A percentile compares a stretch with the other conserved stretches of the same genome.
phyloP scores from a whole-genome alignment of 2,888 invertebrate species.

The Pecten maximus region DNA sequence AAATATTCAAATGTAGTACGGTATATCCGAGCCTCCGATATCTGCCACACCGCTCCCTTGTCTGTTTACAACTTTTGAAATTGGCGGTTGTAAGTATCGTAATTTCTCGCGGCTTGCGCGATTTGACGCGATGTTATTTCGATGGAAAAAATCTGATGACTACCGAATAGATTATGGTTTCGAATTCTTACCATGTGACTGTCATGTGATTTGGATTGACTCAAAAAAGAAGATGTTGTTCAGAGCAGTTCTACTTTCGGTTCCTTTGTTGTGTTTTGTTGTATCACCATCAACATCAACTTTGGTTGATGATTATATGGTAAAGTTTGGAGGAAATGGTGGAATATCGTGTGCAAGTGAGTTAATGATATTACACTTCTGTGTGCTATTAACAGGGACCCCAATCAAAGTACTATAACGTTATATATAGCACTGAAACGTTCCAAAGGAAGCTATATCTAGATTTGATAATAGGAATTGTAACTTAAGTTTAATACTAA shows the following conservation, averaged over 20 bases:
- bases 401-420: too few species aligned
- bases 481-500: too few species aligned
- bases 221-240: not conserved
- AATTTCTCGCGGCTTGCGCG: slow-evolving; percentile 61
- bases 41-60: not conserved
- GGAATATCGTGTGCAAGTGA: slow-evolving; percentile 64
- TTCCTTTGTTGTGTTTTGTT: not conserved
- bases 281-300: slow-evolving; percentile 20
- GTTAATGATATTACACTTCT: not conserved
- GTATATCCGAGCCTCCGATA: not conserved
- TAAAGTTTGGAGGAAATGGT: slow-evolving; percentile 58
- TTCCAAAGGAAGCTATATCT: too few species aligned
- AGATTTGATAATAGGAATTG: too few species aligned
- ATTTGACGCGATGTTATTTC: not conserved
- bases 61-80: slow-evolving; percentile 64
- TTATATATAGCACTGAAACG: too few species aligned
- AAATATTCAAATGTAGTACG: not conserved
- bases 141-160: not conserved
- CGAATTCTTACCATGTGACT: slow-evolving; percentile 38
- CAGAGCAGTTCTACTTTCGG: not conserved
- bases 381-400: too few species aligned
- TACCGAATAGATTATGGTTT: not conserved
- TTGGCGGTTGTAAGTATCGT: slow-evolving; percentile 76
- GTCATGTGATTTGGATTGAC: slow-evolving; percentile 41
- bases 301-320: not conserved